Conservation (phyloP, 2,797 vertebrate species). For the Ptychadena robeensis region DNA sequence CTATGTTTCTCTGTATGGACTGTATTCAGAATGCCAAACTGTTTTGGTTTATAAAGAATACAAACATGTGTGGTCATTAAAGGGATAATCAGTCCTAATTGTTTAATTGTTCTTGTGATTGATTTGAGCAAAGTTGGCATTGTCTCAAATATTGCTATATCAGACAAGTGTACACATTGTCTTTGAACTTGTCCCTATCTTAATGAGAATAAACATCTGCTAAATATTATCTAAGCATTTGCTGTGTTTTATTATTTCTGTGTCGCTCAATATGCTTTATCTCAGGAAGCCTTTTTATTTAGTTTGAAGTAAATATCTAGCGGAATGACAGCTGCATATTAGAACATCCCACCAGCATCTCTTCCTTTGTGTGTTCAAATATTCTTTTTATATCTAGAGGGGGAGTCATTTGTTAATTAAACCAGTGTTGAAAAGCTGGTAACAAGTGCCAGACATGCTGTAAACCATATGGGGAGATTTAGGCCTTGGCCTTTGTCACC, state of each 20-base stretch:
- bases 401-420: neutral
- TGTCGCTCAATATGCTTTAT: neutral
- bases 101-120: neutral
- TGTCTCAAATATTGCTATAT: neutral
- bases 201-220: conserved; percentile 27
- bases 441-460: too few species aligned
- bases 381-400: neutral
- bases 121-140: neutral
- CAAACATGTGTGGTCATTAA: too few species aligned
- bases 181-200: conserved; percentile 20
- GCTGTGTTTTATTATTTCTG: conserved; percentile 16
- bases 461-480: too few species aligned
- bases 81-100: neutral
- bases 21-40: too few species aligned
- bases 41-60: too few species aligned
- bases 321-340: neutral
- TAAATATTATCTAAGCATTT: conserved; percentile 5
- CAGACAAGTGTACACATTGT: neutral
- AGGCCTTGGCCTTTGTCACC: too few species aligned
- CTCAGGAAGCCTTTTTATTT: neutral
- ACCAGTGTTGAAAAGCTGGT: neutral
- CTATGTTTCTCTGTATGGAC: too few species aligned
- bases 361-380: neutral
- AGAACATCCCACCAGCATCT: neutral
- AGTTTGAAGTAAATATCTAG: conserved; percentile 6